Percentiles rank a stretch among this genome's conserved stretches.
These are phyloP conservation scores for Enteromius thamalakanensis DNA, from an alignment of 2,797 vertebrate species.

Conservation along the genomic window DNA sequence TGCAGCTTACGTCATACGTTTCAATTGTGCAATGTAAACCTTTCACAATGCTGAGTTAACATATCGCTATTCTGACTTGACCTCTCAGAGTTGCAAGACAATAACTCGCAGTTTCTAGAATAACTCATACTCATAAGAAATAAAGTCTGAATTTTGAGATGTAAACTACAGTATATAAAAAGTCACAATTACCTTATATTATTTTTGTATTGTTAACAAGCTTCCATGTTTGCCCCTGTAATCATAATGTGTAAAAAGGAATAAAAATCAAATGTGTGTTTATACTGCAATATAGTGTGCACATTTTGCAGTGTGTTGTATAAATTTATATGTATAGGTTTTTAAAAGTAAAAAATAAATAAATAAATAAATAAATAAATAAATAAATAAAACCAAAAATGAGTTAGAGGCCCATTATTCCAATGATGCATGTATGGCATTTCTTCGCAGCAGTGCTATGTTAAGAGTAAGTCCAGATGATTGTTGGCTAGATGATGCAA, in stretches of 20 bases:
- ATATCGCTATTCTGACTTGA: neutral
- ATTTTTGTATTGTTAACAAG: neutral
- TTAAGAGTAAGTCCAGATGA: neutral
- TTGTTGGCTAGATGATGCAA: slow-evolving; percentile 22
- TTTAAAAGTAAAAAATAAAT: no score
- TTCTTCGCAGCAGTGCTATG: neutral
- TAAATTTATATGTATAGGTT: neutral
- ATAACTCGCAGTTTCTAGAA: neutral
- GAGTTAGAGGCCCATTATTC: neutral
- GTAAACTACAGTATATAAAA: neutral
- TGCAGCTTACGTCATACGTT: neutral
- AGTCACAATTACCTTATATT: neutral
- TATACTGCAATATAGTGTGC: neutral
- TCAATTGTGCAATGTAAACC: neutral
- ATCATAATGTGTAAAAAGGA: neutral
- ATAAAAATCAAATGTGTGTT: neutral
- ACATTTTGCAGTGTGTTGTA: neutral
- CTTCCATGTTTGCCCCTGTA: neutral
- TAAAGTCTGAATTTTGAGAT: neutral
- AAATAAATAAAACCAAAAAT: neutral
- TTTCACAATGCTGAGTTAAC: neutral
- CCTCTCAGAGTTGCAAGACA: neutral
- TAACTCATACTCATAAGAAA: neutral
- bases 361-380: no score
- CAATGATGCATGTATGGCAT: neutral